These are phyloP conservation scores for Rhopalosiphum maidis DNA, from an alignment of 1,140 invertebrate species.

Conservation along the genomic window DNA sequence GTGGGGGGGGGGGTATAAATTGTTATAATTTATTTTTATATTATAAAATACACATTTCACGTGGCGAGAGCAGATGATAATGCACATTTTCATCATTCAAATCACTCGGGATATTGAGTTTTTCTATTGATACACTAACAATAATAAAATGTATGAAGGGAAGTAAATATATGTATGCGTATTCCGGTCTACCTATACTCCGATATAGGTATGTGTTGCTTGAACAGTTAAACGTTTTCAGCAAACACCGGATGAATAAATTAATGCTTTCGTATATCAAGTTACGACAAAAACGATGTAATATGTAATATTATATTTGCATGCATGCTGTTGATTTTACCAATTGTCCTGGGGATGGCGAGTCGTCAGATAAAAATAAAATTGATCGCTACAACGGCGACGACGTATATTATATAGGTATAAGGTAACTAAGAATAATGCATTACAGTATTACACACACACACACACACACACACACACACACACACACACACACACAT, in stretches of 20 bases:
- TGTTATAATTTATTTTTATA: neutral
- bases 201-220: neutral
- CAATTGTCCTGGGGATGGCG: slow-evolving; percentile 15
- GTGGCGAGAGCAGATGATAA: slow-evolving; percentile 23
- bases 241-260: slow-evolving; percentile 30
- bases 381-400: neutral
- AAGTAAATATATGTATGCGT: neutral
- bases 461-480: no score
- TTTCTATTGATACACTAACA: neutral
- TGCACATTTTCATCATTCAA: slow-evolving; percentile 1
- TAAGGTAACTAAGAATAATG: neutral
- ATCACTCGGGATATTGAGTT: slow-evolving; percentile 19
- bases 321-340: slow-evolving; percentile 10
- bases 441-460: neutral
- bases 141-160: neutral
- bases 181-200: neutral
- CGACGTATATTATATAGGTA: neutral
- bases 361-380: neutral
- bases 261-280: neutral
- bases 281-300: neutral
- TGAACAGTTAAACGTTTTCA: slow-evolving; percentile 6
- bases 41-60: neutral
- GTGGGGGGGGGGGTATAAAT: neutral
- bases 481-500: no score
- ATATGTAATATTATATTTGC: neutral